Evolutionary conservation across 2,888 invertebrate genomes (phyloP).

Genomic region (Aphidoletes aphidimyza): DNA sequence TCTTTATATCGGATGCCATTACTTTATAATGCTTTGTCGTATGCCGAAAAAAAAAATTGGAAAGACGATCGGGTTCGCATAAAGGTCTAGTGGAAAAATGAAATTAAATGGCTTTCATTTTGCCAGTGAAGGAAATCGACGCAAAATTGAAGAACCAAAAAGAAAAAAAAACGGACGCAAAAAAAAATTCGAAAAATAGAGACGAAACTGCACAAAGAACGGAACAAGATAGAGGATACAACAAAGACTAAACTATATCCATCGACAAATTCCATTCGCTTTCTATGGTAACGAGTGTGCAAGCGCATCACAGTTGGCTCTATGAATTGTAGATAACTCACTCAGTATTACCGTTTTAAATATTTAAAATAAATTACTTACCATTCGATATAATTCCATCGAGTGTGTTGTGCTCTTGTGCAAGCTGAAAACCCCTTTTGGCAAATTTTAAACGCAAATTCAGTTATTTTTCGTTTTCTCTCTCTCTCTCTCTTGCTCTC

Average conservation of each 20-base stretch:
- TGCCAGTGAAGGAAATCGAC: background rate
- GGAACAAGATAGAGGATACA: constrained; percentile 28
- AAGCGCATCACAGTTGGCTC: background rate
- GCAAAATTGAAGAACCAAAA: background rate
- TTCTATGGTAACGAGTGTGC: background rate
- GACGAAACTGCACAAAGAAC: constrained; percentile 8
- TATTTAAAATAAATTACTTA: constrained; percentile 51
- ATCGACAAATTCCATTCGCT: constrained; percentile 44
- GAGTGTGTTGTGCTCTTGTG: background rate
- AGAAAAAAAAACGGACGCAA: background rate
- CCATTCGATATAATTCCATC: constrained; percentile 33
- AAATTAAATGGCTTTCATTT: constrained; percentile 42
- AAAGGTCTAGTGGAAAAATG: constrained; percentile 39
- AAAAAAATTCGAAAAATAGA: background rate
- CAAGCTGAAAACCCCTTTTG: constrained; percentile 45
- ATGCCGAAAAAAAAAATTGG: background rate
- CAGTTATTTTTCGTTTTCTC: constrained; percentile 49
- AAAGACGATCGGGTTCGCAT: background rate
- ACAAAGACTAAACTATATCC: constrained; percentile 30
- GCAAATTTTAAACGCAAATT: constrained; percentile 46
- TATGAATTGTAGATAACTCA: constrained; percentile 51
- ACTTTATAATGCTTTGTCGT: constrained; percentile 41
- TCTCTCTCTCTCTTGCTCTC: too few relatives aligned
- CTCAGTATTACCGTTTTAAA: constrained; percentile 43
- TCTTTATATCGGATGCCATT: constrained; percentile 42